These are phyloP conservation scores for Dreissena polymorpha DNA, from an alignment of 1,140 invertebrate species.

Conservation along the genomic window DNA sequence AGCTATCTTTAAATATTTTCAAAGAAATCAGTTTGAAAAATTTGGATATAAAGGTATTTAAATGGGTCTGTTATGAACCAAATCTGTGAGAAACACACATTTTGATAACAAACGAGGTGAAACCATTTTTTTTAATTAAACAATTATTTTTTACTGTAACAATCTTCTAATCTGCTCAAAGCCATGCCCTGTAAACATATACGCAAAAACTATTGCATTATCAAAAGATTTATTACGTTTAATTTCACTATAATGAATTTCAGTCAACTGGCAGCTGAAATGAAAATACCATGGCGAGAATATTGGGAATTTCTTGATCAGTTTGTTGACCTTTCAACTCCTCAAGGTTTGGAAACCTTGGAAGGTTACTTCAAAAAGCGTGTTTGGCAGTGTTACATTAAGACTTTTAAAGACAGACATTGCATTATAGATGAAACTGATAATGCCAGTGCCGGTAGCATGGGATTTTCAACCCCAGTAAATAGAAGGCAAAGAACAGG, in stretches of 20 bases:
- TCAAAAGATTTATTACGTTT: too few species aligned
- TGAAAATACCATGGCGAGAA: slow-evolving; percentile 90
- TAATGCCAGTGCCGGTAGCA: background rate
- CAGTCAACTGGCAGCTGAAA: slow-evolving; percentile 87
- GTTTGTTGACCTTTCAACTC: slow-evolving; percentile 87
- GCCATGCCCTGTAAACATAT: too few species aligned
- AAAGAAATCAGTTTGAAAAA: too few species aligned
- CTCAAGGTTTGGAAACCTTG: slow-evolving; percentile 86
- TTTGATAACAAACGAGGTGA: too few species aligned
- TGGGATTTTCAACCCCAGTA: slow-evolving; percentile 2
- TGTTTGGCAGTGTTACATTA: slow-evolving; percentile 45
- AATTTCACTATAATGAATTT: background rate
- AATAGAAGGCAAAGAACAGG: background rate
- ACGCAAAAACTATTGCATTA: too few species aligned
- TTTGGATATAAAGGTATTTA: too few species aligned
- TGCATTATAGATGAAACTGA: background rate
- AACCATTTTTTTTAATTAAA: too few species aligned
- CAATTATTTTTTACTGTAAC: too few species aligned
- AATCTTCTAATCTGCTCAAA: too few species aligned
- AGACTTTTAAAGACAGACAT: slow-evolving; percentile 40
- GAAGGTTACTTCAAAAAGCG: slow-evolving; percentile 87
- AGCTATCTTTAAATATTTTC: too few species aligned
- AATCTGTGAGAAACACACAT: too few species aligned
- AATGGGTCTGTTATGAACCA: too few species aligned
- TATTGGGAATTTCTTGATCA: slow-evolving; percentile 93